These are phyloP conservation scores for Mobula hypostoma DNA, from an alignment of 2,113 vertebrate species.

Conservation along the genomic window DNA sequence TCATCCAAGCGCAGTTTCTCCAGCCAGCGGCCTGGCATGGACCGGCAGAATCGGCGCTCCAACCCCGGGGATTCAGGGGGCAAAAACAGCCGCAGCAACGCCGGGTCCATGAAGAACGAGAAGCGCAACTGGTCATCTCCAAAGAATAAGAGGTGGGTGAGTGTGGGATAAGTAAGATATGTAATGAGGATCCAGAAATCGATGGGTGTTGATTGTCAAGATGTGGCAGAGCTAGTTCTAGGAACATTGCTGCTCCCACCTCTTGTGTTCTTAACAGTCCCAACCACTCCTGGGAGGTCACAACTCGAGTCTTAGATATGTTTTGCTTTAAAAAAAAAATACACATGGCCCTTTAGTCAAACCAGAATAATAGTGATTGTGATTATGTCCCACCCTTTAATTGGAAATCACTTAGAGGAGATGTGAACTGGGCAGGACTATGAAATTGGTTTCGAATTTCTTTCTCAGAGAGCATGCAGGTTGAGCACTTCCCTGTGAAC, in stretches of 20 bases:
- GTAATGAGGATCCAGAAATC: background rate
- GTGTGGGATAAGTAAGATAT: too few species aligned
- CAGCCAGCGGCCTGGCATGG: constrained; percentile 82
- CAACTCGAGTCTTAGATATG: too few species aligned
- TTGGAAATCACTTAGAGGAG: background rate
- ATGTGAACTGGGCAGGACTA: background rate
- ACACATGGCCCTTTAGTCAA: background rate
- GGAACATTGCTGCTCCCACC: too few species aligned
- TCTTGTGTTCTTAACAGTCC: background rate
- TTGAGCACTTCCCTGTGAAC: background rate
- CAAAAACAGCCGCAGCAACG: constrained; percentile 47
- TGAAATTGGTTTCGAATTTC: background rate
- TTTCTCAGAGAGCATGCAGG: background rate
- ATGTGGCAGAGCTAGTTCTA: too few species aligned
- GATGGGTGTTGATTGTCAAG: background rate
- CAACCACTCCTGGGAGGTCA: background rate
- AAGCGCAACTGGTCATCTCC: constrained; percentile 82
- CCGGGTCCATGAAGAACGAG: constrained; percentile 53
- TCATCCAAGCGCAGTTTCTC: constrained; percentile 80
- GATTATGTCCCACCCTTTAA: background rate
- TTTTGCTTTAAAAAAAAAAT: background rate
- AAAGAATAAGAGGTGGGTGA: constrained; percentile 73
- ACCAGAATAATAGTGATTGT: background rate
- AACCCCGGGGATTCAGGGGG: constrained; percentile 57
- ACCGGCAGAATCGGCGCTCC: constrained; percentile 76